Conservation (phyloP, 2,888 invertebrate species). For the Habrosyne pyritoides region DNA sequence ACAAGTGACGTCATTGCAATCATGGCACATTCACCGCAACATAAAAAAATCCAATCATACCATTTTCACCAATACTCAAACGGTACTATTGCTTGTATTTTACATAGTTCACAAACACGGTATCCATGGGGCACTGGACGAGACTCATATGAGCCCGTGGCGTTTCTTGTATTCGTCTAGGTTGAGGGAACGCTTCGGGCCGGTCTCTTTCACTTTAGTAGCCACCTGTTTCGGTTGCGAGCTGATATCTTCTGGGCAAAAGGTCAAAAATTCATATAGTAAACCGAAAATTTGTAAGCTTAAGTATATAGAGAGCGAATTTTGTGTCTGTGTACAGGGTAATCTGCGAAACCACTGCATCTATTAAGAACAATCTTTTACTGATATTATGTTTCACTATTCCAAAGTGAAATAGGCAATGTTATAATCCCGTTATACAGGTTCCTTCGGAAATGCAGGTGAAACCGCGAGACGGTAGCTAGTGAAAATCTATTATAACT, state of each 20-base stretch:
- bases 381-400: no score
- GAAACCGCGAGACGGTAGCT: no score
- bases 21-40: neutral
- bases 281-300: neutral
- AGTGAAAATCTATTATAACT: no score
- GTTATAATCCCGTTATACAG: no score
- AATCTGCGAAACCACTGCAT: no score
- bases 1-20: neutral
- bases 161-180: conserved; percentile 97
- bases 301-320: no score
- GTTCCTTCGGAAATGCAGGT: no score
- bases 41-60: no score
- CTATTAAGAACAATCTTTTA: no score
- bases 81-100: neutral
- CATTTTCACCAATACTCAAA: neutral
- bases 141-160: conserved; percentile 90
- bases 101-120: neutral
- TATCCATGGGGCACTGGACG: neutral
- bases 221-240: conserved; percentile 89
- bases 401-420: no score
- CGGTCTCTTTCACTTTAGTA: conserved; percentile 89
- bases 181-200: conserved; percentile 93
- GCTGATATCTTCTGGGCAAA: conserved; percentile 85
- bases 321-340: no score
- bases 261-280: conserved; percentile 15